Conservation (phyloP, 2,113 vertebrate species). For the Murina feae region DNA sequence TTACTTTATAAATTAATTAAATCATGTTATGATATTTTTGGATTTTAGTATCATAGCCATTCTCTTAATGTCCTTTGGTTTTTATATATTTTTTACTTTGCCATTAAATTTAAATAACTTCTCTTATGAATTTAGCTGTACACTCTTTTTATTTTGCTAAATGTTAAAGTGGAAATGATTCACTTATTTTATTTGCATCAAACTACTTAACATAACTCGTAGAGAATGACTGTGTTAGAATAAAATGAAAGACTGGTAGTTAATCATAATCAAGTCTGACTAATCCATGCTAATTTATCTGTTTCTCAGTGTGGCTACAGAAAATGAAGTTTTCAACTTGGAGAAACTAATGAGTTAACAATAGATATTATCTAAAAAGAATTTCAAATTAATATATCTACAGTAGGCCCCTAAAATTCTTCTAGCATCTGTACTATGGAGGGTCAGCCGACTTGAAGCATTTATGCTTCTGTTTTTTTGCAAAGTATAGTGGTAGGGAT, state of each 20-base stretch:
- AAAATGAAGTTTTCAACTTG: not conserved
- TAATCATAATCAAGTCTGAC: not conserved
- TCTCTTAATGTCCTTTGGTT: not conserved
- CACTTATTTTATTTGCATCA: not conserved
- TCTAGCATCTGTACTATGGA: not conserved
- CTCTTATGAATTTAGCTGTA: not conserved
- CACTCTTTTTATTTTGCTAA: not conserved
- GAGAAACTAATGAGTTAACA: not conserved
- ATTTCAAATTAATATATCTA: slow-evolving; percentile 7
- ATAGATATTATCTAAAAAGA: not conserved
- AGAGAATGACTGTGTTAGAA: not conserved
- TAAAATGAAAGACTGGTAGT: not conserved
- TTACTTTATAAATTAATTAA: not conserved
- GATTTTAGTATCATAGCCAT: not conserved
- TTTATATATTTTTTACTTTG: not conserved
- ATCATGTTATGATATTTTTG: not conserved
- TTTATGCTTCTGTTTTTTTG: not conserved
- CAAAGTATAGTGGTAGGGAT: not conserved
- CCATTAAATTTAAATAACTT: not conserved
- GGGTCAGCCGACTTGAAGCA: not conserved
- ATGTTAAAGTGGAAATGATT: not conserved
- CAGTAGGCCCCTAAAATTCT: not conserved
- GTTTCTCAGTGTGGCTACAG: not conserved
- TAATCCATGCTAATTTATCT: not conserved
- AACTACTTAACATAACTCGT: not conserved